Percentiles rank a stretch among this genome's conserved stretches.
Evolutionary conservation across 2,797 vertebrate genomes (phyloP).

Genomic region (Periophthalmus magnuspinnatus): DNA sequence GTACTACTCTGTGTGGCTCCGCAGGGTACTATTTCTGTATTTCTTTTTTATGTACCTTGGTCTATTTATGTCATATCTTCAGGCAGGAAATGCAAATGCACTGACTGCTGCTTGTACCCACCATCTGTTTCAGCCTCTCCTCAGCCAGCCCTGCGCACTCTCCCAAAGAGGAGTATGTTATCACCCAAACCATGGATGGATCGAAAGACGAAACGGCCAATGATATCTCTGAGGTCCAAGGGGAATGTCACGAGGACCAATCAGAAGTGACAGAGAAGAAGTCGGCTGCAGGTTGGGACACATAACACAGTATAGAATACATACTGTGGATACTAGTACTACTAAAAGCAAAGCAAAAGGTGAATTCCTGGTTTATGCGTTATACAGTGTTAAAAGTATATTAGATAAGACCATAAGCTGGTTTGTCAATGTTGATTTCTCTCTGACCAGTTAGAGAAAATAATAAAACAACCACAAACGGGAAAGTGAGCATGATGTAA

Average conservation of each 20-base stretch:
- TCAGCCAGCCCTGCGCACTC: conserved; percentile 93
- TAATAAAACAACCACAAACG: background rate
- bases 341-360: background rate
- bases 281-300: conserved; percentile 70
- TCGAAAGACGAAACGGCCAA: conserved; percentile 81
- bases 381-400: background rate
- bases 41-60: conserved; percentile 45
- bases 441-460: too few species aligned
- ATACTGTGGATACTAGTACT: background rate
- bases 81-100: conserved; percentile 54
- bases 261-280: conserved; percentile 82
- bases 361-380: background rate
- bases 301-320: background rate
- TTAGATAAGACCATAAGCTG: too few species aligned
- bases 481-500: background rate
- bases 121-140: conserved; percentile 85
- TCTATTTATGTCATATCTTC: conserved; percentile 58
- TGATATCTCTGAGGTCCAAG: conserved; percentile 83
- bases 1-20: conserved; percentile 11
- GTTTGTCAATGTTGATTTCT: too few species aligned
- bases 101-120: conserved; percentile 48
- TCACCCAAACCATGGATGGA: conserved; percentile 77
- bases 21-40: conserved; percentile 38
- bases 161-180: conserved; percentile 86
- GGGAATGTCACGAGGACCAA: conserved; percentile 76